Evolutionary conservation across 2,113 vertebrate species (phyloP).

Genomic region (Dissostichus mawsoni): DNA sequence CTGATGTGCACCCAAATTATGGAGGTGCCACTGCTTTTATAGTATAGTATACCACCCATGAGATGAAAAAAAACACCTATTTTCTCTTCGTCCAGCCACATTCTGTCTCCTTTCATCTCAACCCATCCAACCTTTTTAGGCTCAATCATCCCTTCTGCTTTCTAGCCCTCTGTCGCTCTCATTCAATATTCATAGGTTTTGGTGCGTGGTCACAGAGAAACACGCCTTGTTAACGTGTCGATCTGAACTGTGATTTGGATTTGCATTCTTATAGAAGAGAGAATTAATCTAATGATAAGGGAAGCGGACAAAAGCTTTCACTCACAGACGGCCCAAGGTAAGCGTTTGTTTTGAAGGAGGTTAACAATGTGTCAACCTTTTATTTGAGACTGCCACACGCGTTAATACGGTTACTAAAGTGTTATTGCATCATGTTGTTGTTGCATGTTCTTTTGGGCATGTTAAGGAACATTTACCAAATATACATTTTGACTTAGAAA

Average conservation of each 20-base stretch:
- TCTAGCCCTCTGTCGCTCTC: neutral
- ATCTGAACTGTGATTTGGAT: neutral
- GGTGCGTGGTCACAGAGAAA: neutral
- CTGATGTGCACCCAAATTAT: neutral
- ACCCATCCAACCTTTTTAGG: neutral
- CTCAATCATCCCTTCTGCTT: neutral
- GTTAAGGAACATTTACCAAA: too few species aligned
- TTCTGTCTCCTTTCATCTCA: neutral
- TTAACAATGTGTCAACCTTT: too few species aligned
- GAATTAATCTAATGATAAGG: neutral
- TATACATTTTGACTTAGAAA: too few species aligned
- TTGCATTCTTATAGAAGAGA: neutral
- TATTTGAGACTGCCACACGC: neutral
- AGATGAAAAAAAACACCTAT: neutral
- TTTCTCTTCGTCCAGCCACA: too few species aligned
- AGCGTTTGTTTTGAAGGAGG: neutral
- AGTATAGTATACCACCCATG: too few species aligned
- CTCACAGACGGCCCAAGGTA: too few species aligned
- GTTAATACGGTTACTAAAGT: too few species aligned
- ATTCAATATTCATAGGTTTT: conserved; percentile 20
- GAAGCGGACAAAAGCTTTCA: neutral
- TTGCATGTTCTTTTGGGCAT: too few species aligned
- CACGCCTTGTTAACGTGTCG: neutral
- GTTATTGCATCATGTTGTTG: too few species aligned
- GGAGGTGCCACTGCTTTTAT: neutral